Evolutionary conservation across 2,113 vertebrate genomes (phyloP).

Genomic region (Mixornis gularis): DNA sequence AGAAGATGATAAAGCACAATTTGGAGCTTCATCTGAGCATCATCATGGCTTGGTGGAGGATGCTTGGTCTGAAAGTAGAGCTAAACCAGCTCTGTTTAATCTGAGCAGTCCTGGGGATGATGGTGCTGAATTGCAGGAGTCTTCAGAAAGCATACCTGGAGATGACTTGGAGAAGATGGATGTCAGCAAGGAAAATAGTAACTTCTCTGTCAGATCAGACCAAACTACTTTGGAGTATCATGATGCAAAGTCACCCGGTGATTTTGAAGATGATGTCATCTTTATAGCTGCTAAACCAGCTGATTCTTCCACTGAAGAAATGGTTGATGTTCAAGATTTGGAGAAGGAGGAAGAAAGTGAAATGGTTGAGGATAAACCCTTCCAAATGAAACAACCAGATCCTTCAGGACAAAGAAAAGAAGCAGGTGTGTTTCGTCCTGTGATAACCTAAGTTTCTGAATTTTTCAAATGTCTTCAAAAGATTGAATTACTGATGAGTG

Average conservation of each 20-base stretch:
- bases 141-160: neutral
- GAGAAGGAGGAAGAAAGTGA: neutral
- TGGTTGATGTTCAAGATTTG: neutral
- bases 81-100: neutral
- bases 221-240: slow-evolving; percentile 83
- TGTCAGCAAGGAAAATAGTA: slow-evolving; percentile 69
- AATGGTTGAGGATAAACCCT: neutral
- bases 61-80: slow-evolving; percentile 49
- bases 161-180: slow-evolving; percentile 53
- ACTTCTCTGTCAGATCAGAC: slow-evolving; percentile 70
- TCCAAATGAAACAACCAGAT: neutral
- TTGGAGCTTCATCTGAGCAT: slow-evolving; percentile 35
- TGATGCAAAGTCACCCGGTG: slow-evolving; percentile 74
- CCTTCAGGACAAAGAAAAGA: neutral
- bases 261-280: slow-evolving; percentile 65
- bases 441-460: neutral
- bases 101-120: neutral
- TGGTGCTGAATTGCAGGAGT: slow-evolving; percentile 1
- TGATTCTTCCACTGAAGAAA: neutral
- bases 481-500: neutral
- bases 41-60: neutral
- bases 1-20: slow-evolving; percentile 9
- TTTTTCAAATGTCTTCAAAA: neutral
- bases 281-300: slow-evolving; percentile 52
- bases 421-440: slow-evolving; percentile 40